Evolutionary conservation across 1,140 invertebrate genomes (phyloP), one percentile per base, ranked within the genome.

Genomic region (Drosophila truncata): DNA sequence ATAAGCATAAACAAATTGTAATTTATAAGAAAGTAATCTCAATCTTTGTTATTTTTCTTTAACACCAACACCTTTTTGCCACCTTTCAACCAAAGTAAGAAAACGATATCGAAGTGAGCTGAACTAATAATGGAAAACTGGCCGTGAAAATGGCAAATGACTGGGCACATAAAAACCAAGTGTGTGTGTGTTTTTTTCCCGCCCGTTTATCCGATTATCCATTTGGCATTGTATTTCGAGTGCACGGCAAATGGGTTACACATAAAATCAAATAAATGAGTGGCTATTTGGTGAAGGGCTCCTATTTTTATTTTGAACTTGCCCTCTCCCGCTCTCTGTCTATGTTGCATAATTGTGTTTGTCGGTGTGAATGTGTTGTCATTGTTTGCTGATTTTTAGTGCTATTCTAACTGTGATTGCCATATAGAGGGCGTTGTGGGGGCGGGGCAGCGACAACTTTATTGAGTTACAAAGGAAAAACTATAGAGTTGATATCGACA

Each of bases 181-280:
- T 58, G 27, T 58, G 61, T 58, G 27, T 58, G 71, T 46, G 10
- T 44, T 18, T 49, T 25, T 52, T 49, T 60, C 41, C 65, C 49
- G 58, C 52, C 31, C 60, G 35, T 57, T 70, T 83, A 58, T 71
- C 25, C 20, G 49, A 54, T 64, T 60, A 33, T 29, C 39, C 46
- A 27, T 46, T 61, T 66, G 58, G 29, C 41, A 27, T 73, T 73
- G 52, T 72, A 64, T 59, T 70, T 67, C 35, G 62, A 70, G 66
- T 66, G 42, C 61, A 46, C 57, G 55, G 61, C 63, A 67, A 77
- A 77, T 77, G 75, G 49, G 47, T 42, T 39, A 42, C 80, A 73
- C 66, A 79, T 80, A 79, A 77, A 88, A 80, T 80, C 63, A 67
- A 87, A 83, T 83, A 82, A 77, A 88, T 79, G 79, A 79, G 80